Evolutionary conservation across 2,888 invertebrate species (phyloP), one percentile per base, ranked within the genome.

Genomic region (Schizaphis graminum): DNA sequence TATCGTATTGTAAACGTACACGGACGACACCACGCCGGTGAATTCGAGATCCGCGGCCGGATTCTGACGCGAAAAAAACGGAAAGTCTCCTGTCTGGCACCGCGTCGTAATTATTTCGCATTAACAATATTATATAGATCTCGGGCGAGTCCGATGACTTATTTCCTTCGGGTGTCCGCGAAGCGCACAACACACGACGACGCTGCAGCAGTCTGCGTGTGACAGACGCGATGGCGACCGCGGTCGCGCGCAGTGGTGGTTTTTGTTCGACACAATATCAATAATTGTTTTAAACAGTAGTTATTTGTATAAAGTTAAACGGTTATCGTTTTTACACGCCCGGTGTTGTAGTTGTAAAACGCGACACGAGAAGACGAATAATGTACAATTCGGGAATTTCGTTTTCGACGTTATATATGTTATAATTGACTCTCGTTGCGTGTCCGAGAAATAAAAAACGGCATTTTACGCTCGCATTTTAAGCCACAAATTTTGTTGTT

Each of bases 341-440:
- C 3, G 49, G 41, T 44, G 41, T 44, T 44, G 56, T 26, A 10
- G 35, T 67, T 90, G n/a, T n/a, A 35, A n/a, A 24, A 53, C 57
- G 53, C 53, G 88, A 35, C 88, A 61, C 41, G 26, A 56, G 26
- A 61, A 57, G 88, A 92, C 11, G 35, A 84, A 56, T 90, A 61
- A n/a, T 8, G 21, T 7, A 35, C 21, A 93, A 90, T 91, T 94
- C 94, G 87, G 94, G 91, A 91, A 94, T 94, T 85, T 91, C 61
- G 77, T 91, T 90, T 93, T 94, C 67, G 49, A 89, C 88, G 44
- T 91, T 35, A 28, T 47, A 47, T 47, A 47, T 47, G 0, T 47
- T 56, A 57, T 94, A 94, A 94, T 94, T 94, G 94, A 94, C 94
- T 94, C 90, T 94, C 90, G 86, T 94, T 94, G 49, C 56, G 57